Evolutionary conservation across 2,113 vertebrate genomes (phyloP), one percentile per base, ranked within the genome.

Genomic region (Dasyprocta punctata): DNA sequence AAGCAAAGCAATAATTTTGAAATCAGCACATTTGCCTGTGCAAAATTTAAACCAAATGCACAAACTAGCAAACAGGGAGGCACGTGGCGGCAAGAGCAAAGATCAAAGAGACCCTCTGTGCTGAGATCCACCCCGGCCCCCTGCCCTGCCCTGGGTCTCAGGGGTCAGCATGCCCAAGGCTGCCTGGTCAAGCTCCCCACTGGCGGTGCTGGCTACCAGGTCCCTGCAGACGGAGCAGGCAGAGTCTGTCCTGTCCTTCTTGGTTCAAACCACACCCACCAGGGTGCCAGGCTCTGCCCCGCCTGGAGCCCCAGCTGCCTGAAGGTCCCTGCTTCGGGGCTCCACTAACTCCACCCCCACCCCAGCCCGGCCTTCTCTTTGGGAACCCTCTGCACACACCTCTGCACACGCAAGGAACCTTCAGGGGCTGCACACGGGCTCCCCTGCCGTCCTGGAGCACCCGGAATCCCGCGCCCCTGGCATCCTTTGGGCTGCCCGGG

Each of bases 81-180:
- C 4, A 65, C 38, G 0, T 0, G 26, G 58, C 2, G 7, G 47
- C 6, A 3, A 20, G 1, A 5, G 28, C 87, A 33, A 36, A 24
- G 5, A 14, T 28, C 44, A 69, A 30, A 36, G 30, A 26, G 58
- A n/a, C 33, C 41, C 4, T 52, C 20, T 17, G 16, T 4, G 2
- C 41, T 52, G n/a, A 90, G 71, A 17, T 17, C 30, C 24, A 60
- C 22, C 17, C 67, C 0, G 36, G 52, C 5, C 60, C 65, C 44
- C 0, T 0, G 0, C 7, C 0, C 60, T 7, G 38, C 6, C 47
- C 63, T 44, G 24, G 17, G 26, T 38, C 71, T 54, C 36, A 38
- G 2, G 30, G 11, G 78, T 56, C 65, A 19, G 1, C 17, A 6
- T 56, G 12, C 60, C 28, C 7, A 54, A 83, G 65, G 49, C 0